Conservation (phyloP, 2,888 invertebrate species). For the Sphecodes monilicornis region DNA sequence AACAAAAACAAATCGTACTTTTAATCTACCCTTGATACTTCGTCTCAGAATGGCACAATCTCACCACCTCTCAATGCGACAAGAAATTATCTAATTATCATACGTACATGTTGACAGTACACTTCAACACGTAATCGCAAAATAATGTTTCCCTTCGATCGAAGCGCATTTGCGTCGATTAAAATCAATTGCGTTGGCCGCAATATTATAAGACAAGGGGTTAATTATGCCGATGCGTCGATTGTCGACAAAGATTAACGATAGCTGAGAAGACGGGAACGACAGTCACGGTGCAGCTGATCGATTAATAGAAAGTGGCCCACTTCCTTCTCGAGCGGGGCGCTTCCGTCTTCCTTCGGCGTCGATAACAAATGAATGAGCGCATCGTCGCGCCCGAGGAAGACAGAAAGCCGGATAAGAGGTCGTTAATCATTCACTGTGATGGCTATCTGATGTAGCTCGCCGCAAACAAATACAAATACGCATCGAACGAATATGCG, state of each 20-base stretch:
- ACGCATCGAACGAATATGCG: slow-evolving; percentile 11
- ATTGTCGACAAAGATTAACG: neutral
- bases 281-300: neutral
- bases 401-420: slow-evolving; percentile 42
- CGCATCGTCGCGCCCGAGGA: slow-evolving; percentile 21
- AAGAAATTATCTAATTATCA: neutral
- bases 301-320: slow-evolving; percentile 16
- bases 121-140: neutral
- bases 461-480: slow-evolving; percentile 52
- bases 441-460: slow-evolving; percentile 53
- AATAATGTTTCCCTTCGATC: neutral
- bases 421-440: slow-evolving; percentile 51
- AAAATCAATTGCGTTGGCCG: neutral
- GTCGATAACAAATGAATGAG: slow-evolving; percentile 45
- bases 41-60: neutral
- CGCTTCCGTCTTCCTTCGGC: slow-evolving; percentile 21
- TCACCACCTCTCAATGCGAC: neutral
- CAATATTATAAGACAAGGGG: neutral
- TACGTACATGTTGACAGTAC: neutral
- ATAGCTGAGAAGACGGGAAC: neutral
- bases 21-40: neutral
- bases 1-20: neutral
- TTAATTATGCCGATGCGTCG: neutral
- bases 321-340: neutral
- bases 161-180: neutral